Percentiles rank a stretch among this genome's conserved stretches.
phyloP scores from a whole-genome alignment of 2,113 vertebrate species.

The Anarhynchus alexandrinus region DNA sequence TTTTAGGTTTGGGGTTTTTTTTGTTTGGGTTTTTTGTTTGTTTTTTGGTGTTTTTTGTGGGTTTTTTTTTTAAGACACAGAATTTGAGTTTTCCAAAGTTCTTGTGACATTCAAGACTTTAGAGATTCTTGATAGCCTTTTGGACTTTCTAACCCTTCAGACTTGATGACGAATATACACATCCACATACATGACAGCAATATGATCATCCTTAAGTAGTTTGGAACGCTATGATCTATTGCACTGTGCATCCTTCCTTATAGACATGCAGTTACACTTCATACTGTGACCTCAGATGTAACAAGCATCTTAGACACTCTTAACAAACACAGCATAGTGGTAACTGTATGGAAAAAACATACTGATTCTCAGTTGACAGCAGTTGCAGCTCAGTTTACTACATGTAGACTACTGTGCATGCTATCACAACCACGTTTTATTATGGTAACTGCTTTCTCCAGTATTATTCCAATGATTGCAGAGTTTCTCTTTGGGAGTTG shows the following conservation, averaged over 20 bases:
- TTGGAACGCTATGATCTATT: not conserved
- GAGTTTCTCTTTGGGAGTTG: not conserved
- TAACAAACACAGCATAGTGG: not conserved
- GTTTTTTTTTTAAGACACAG: not conserved
- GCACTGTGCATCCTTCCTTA: not conserved
- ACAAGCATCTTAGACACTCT: not conserved
- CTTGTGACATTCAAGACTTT: not conserved
- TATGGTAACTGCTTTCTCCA: not conserved
- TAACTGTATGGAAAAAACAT: not conserved
- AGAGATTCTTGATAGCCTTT: not conserved
- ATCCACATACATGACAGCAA: not conserved
- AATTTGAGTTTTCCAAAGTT: not conserved
- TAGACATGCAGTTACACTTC: not conserved
- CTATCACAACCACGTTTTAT: not conserved
- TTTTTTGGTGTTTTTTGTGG: not conserved
- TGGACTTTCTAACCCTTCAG: not conserved
- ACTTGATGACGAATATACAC: not conserved
- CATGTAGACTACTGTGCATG: no score
- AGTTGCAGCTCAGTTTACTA: not conserved
- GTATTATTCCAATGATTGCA: not conserved
- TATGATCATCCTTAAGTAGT: not conserved
- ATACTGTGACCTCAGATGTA: not conserved
- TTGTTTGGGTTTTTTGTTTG: no score
- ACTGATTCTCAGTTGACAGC: not conserved
- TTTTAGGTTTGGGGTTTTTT: not conserved